These are phyloP conservation scores for Orientallactaga bullata DNA, from an alignment of 2,113 vertebrate genomes.

Conservation along the genomic window DNA sequence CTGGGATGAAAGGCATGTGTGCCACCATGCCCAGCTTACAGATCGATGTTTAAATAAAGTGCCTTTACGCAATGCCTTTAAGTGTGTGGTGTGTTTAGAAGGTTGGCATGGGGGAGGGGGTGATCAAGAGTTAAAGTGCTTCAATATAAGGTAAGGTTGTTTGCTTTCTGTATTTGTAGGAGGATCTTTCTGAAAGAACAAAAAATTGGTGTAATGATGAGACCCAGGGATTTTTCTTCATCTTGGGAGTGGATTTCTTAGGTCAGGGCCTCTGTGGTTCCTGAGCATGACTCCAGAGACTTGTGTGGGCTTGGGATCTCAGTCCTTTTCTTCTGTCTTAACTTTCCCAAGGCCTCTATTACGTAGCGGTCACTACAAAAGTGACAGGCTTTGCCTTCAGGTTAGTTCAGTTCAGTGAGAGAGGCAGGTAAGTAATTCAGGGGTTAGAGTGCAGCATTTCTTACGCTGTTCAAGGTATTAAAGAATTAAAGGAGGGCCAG, in stretches of 20 bases:
- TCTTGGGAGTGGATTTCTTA: background rate
- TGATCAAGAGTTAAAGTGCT: background rate
- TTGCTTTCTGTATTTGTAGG: background rate
- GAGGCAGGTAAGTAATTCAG: background rate
- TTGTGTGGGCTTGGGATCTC: background rate
- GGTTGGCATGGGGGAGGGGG: no score
- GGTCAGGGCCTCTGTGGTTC: background rate
- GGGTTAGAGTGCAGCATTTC: background rate
- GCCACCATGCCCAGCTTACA: no score
- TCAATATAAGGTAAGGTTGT: background rate
- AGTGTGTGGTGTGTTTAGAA: constrained; percentile 27
- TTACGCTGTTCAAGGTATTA: background rate
- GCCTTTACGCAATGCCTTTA: background rate
- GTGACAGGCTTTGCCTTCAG: background rate
- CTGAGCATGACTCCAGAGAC: background rate
- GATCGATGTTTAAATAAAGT: constrained; percentile 81
- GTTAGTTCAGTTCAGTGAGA: background rate
- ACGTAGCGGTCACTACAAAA: background rate
- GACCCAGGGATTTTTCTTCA: background rate
- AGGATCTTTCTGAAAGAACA: background rate
- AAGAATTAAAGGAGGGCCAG: background rate
- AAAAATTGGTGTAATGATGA: background rate
- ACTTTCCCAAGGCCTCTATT: background rate
- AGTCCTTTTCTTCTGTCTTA: constrained; percentile 1
- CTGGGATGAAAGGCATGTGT: no score